Base-by-base conservation (phyloP, 1,140 invertebrate genomes). In the Drosophila albomicans region DNA sequence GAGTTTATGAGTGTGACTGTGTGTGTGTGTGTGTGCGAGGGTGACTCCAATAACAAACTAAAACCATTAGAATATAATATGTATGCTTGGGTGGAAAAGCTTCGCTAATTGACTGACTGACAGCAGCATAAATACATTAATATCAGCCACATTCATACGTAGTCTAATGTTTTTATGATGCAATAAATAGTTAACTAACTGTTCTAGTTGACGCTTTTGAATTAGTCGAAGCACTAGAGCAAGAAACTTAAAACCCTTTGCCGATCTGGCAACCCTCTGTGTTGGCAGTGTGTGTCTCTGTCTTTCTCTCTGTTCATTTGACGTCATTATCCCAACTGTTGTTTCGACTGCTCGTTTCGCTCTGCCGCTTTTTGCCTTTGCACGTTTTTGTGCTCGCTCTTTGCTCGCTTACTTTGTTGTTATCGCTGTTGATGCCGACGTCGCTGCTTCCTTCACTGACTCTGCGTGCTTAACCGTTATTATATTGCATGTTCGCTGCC, bases 241-340 rank as follows among this genome's bases (percentile, higher is more conserved):
- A 7, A n/a, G 16, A 43, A 57, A 25, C 15, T 25, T n/a, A 28
- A 25, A 54, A 63, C 49, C 48, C 41, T 54, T 54, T 38, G 70
- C 49, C 45, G 70, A 73, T 73, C 64, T 67, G 70, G 70, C 70
- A 73, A 67, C 70, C 46, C 70, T 58, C 63, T 59, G 41, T n/a
- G 41, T 43, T 43, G 3, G 3, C 41, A 5, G 41, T 38, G 6
- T 10, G 41, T 46, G 11, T 43, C 32, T 65, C 46, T 59, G 35
- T 43, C 66, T 56, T 2, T 63, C 30, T 54, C 54, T 72, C 35
- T 67, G 54, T 61, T 61, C 57, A 69, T 74, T 74, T 74, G 71
- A 74, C 71, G 71, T 74, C 71, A 74, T 74, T 74, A 74, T 69
- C 58, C 71, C 71, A 69, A 74, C 71, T 63, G 66, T 75, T 70